Base-by-base conservation (phyloP, 1,140 invertebrate species). In the Drosophila funebris region DNA sequence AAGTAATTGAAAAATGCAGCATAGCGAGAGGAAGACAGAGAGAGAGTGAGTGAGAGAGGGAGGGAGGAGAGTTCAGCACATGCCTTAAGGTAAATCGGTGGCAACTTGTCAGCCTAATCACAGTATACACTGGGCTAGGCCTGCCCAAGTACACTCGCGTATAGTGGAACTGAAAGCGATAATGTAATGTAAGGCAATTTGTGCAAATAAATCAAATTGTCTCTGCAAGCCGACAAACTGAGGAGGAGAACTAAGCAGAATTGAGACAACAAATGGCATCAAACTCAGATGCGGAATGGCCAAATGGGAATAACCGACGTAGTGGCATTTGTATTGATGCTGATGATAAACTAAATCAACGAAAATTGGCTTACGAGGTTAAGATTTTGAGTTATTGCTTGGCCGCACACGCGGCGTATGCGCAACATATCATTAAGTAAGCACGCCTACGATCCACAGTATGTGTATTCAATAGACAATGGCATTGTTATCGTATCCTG, bases 331-430 rank as follows among this genome's bases (percentile, higher is more conserved):
- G 50, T 48, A 54, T 56, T 60, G 66, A 36, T 52, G 72, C 73
- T 87, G 74, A 66, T 88, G 82, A 88, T 87, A 88, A 87, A 88
- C 83, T 83, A 87, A 87, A 87, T 87, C 78, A 87, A 88, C 83
- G 82, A 88, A 87, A 87, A 87, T 87, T 87, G 83, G 83, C 78
- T 88, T 87, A 87, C 83, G 70, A 72, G 57, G 69, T 57, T 78
- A 78, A 68, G 82, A 87, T 76, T 85, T 85, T 85, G 82, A 85
- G 82, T 85, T 85, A 85, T 85, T 79, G 74, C 48, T 46, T 24
- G 31, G 58, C 54, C 29, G 73, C 66, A 63, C 62, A 88, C 67
- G 67, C 62, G 62, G 71, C 82, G 82, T 85, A 82, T 85, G 54
- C 74, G 82, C 60, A 85, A 87, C 78, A 72, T 82, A 78, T 87